These are phyloP conservation scores for Sebastes trivittatus DNA, from an alignment of 2,797 vertebrate species.

Conservation along the genomic window DNA sequence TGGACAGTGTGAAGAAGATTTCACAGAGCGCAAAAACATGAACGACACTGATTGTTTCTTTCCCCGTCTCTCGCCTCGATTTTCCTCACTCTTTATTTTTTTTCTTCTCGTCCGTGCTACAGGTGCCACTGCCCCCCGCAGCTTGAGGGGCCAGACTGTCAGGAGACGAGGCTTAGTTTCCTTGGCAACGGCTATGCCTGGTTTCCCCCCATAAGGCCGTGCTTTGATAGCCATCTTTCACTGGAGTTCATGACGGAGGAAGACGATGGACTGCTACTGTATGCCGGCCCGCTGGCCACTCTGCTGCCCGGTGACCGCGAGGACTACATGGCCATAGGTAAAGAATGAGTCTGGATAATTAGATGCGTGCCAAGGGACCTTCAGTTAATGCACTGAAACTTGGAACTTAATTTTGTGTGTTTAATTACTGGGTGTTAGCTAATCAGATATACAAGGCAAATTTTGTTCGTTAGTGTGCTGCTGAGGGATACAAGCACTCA, in stretches of 20 bases:
- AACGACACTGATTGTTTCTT: conserved; percentile 55
- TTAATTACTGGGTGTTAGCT: conserved; percentile 53
- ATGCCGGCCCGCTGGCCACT: conserved; percentile 84
- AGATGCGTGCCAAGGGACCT: conserved; percentile 21
- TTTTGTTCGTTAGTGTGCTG: conserved; percentile 31
- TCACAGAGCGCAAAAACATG: conserved; percentile 20
- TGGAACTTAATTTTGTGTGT: conserved; percentile 55
- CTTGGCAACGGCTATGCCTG: conserved; percentile 89
- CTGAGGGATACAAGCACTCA: conserved; percentile 19
- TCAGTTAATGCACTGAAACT: conserved; percentile 19
- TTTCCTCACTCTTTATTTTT: conserved; percentile 18
- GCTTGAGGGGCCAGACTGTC: conserved; percentile 87
- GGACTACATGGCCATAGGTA: conserved; percentile 90
- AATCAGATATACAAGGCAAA: conserved; percentile 53
- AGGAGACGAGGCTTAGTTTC: conserved; percentile 88
- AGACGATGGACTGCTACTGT: conserved; percentile 86
- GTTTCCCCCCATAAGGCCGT: conserved; percentile 88
- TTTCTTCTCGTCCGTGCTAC: conserved; percentile 39
- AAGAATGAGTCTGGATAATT: conserved; percentile 43
- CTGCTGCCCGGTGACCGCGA: conserved; percentile 79
- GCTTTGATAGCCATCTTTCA: conserved; percentile 88
- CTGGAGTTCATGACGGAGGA: conserved; percentile 88
- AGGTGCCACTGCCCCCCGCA: conserved; percentile 87
- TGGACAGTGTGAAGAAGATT: conserved; percentile 37
- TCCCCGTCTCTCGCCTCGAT: conserved; percentile 34